Evolutionary conservation across 2,113 vertebrate species (phyloP).

Genomic region (Pyrgilauda ruficollis): DNA sequence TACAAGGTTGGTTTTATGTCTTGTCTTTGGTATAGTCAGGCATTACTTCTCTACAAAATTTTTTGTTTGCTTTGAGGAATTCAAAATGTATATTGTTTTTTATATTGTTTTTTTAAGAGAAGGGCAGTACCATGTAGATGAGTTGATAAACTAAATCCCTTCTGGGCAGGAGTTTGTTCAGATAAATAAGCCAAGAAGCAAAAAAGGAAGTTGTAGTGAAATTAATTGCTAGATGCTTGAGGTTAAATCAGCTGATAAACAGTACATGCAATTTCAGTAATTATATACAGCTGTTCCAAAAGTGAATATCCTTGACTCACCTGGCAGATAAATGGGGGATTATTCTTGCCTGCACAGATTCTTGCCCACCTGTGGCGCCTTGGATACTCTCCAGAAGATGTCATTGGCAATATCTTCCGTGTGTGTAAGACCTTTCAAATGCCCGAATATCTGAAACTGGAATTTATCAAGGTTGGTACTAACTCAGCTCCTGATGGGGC

Average conservation of each 20-base stretch:
- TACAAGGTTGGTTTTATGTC: conserved; percentile 82
- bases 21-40: not conserved
- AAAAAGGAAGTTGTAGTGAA: not conserved
- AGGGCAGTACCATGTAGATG: not conserved
- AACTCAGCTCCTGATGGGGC: not conserved
- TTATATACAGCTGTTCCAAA: not conserved
- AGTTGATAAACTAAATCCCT: not conserved
- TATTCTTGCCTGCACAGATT: conserved; percentile 68
- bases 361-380: conserved; percentile 95
- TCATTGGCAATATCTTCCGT: conserved; percentile 95
- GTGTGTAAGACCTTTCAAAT: conserved; percentile 96
- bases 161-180: not conserved
- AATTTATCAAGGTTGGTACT: conserved; percentile 91
- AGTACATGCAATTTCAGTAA: not conserved
- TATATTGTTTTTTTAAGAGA: not conserved
- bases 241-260: not conserved
- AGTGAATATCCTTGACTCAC: not conserved
- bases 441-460: conserved; percentile 95
- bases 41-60: not conserved
- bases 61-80: not conserved
- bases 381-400: conserved; percentile 94
- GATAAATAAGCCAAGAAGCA: not conserved
- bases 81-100: not conserved
- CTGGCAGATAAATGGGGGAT: not conserved
- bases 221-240: not conserved